phyloP scores from a whole-genome alignment of 2,113 vertebrate species.

The Erythrolamprus reginae region DNA sequence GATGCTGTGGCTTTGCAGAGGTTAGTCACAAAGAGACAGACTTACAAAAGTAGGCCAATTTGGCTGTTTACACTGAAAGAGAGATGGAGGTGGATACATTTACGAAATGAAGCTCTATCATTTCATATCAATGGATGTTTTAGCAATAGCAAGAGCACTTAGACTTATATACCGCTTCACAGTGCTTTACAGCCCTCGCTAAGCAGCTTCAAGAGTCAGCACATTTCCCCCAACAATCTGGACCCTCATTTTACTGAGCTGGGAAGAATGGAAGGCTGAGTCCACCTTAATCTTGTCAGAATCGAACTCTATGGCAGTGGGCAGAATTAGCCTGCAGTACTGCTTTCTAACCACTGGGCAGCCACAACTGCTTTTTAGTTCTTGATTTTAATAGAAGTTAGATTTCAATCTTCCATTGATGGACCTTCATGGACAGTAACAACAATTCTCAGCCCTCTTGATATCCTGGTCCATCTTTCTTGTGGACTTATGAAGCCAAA shows the following conservation, averaged over 20 bases:
- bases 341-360: too few species aligned
- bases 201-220: too few species aligned
- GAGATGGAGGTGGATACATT: neutral
- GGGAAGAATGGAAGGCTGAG: too few species aligned
- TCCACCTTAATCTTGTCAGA: too few species aligned
- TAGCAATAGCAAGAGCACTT: too few species aligned
- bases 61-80: rapidly evolving
- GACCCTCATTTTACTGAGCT: too few species aligned
- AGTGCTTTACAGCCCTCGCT: too few species aligned
- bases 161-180: too few species aligned
- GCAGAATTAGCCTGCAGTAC: too few species aligned
- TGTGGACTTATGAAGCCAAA: neutral
- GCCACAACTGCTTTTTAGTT: neutral
- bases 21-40: rapidly evolving
- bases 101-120: too few species aligned
- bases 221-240: too few species aligned
- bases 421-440: neutral
- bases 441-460: neutral
- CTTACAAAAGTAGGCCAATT: rapidly evolving
- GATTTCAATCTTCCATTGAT: neutral
- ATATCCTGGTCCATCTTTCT: constrained; percentile 24
- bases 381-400: neutral
- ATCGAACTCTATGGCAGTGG: too few species aligned
- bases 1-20: neutral
- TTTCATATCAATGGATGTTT: neutral